Base-by-base conservation (phyloP, 2,113 vertebrate genomes). In the Nannobrachium achirus region DNA sequence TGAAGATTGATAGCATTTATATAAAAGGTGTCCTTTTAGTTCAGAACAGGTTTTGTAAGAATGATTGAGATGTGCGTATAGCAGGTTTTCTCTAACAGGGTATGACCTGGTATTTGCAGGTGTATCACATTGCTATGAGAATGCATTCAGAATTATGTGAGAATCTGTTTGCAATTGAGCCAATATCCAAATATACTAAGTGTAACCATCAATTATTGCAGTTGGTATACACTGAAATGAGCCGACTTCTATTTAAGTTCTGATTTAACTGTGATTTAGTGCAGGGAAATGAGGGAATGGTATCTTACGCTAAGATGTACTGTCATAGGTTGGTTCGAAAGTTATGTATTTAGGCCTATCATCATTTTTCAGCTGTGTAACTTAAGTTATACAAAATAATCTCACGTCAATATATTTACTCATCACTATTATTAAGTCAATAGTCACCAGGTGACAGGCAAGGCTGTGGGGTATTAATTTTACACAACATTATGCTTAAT, bases 361-460 rank as follows among this genome's bases (percentile, higher is more conserved):
- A n/a, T 77, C 55, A 57, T 18, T 84, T 81, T 86, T 52, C 25
- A 45, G 65, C 63, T 61, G 33, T 74, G 74, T 73, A 60, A 68
- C 66, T 58, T 71, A 42, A 73, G 66, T 67, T 71, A 72, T 85
- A 77, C 82, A 86, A 84, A 83, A 83, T 83, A 76, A 60, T 9
- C 57, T 45, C 20, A 40, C 9, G 16, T 65, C 38, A 42, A 15
- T 72, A 75, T 73, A 78, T 82, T 76, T 86, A 53, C 77, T 74
- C 70, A 69, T 80, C 55, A 48, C 63, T 52, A 63, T 19, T 69
- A 68, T 65, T n/a, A n/a, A n/a, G 66, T 78, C 42, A 63, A 13
- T 56, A 56, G 18, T 72, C 56, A 67, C 69, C 62, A 79, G 2
- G 9, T n/a, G 11, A 73, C 71, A 49, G 62, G 73, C 67, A 61